Conservation (phyloP, 2,888 invertebrate species). For the Eupeodes luniger region DNA sequence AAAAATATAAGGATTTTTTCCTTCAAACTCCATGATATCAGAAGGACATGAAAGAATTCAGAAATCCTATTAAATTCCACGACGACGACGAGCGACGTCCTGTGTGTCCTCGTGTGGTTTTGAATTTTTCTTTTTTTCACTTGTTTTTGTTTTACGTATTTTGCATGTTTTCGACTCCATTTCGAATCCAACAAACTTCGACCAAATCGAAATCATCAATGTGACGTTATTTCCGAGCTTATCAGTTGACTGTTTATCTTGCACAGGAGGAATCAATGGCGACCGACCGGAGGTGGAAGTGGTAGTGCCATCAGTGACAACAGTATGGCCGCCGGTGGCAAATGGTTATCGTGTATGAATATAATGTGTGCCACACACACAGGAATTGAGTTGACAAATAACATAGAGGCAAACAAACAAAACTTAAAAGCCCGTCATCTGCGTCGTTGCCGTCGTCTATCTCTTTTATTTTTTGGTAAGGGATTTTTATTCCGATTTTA, state of each 20-base stretch:
- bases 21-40: slow-evolving; percentile 15
- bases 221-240: slow-evolving; percentile 57
- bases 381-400: slow-evolving; percentile 26
- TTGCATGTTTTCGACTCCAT: slow-evolving; percentile 20
- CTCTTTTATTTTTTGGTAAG: background rate
- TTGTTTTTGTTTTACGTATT: slow-evolving; percentile 3
- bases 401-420: slow-evolving; percentile 20
- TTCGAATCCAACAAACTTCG: slow-evolving; percentile 9
- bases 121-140: background rate
- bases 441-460: background rate
- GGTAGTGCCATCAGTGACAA: background rate
- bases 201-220: slow-evolving; percentile 42
- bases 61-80: slow-evolving; percentile 72
- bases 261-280: slow-evolving; percentile 20
- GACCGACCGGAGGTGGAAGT: slow-evolving; percentile 9
- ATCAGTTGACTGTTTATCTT: slow-evolving; percentile 63
- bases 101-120: slow-evolving; percentile 20
- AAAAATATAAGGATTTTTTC: slow-evolving; percentile 11
- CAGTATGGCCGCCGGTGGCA: background rate
- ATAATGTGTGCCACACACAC: slow-evolving; percentile 16
- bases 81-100: background rate
- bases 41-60: slow-evolving; percentile 53
- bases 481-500: slow-evolving; percentile 71
- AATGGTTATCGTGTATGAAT: background rate
- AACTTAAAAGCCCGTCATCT: slow-evolving; percentile 42